phyloP scores from a whole-genome alignment of 2,113 vertebrate species.

The Brachypodius melanocephalos region DNA sequence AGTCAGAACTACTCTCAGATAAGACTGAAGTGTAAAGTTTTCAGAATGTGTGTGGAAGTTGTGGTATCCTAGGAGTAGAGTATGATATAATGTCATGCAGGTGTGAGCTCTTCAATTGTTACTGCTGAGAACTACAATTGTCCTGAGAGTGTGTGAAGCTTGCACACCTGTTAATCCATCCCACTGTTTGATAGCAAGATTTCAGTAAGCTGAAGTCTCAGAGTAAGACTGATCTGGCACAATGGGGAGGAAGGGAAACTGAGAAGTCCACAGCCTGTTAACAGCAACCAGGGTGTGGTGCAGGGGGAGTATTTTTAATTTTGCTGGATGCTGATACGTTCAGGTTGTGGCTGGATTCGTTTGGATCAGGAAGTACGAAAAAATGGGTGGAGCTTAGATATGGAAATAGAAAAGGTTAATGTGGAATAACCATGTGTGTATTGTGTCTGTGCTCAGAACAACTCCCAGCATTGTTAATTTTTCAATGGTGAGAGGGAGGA shows the following conservation, averaged over 20 bases:
- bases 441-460: neutral
- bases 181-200: neutral
- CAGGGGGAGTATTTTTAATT: neutral
- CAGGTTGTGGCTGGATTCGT: neutral
- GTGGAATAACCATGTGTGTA: neutral
- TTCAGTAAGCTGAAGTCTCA: neutral
- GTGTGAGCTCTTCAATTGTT: neutral
- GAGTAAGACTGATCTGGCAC: neutral
- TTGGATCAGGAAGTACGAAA: neutral
- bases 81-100: neutral
- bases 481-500: neutral
- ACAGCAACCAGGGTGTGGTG: rapidly evolving
- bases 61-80: neutral
- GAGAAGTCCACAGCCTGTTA: neutral
- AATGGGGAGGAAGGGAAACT: neutral
- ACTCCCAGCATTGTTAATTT: conserved; percentile 3
- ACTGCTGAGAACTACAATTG: neutral
- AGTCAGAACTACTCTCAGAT: neutral
- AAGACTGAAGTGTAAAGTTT: neutral
- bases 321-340: neutral
- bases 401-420: neutral
- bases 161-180: neutral
- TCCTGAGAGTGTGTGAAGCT: neutral
- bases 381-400: neutral
- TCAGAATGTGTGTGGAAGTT: neutral